Base-by-base conservation (phyloP, 2,888 invertebrate species). In the Lamellibrachia satsuma region DNA sequence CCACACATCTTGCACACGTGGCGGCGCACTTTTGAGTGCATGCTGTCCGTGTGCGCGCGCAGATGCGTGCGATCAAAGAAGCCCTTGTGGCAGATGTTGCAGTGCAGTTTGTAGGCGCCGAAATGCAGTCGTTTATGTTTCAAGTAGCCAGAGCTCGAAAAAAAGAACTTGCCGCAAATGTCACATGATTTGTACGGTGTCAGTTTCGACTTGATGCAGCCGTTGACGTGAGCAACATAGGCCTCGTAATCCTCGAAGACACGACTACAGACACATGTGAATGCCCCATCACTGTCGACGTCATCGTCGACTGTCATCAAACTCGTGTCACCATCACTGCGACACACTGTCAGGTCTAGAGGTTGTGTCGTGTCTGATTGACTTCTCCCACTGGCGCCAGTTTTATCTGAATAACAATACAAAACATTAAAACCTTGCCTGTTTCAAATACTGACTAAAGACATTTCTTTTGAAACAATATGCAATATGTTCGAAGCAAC, bases 21-120 rank as follows among this genome's bases (percentile, higher is more conserved):
- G 11, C 93, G 92, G n/a, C 94, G 93, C 39, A 94, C 94, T 92
- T 94, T 94, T 90, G 92, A 93, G 92, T 94, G 94, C 8, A 91
- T 92, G 92, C 93, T 93, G 92, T 94, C 93, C 91, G 92, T 92
- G 92, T 94, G 94, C 4, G 93, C 92, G 57, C 91, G 57, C 57
- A 94, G 90, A 92, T 94, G 93, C 3, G 94, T 94, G 52, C 91
- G 55, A 90, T 94, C 94, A 91, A 94, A 94, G 94, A 94, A 94
- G 52, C 94, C 94, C 91, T 93, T 94, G 52, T 92, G 92, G 90
- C 94, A 94, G 90, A 93, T 51, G 15, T 90, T 39, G 90, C 94
- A 94, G 90, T 75, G 92, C 92, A 94, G 93, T 92, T 93, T 91
- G 91, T 91, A 91, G 6, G 11, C 52, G 22, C 91, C 91, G 8